These are phyloP conservation scores for Drosophila mimica DNA, from an alignment of 2,888 invertebrate species.

Conservation along the genomic window DNA sequence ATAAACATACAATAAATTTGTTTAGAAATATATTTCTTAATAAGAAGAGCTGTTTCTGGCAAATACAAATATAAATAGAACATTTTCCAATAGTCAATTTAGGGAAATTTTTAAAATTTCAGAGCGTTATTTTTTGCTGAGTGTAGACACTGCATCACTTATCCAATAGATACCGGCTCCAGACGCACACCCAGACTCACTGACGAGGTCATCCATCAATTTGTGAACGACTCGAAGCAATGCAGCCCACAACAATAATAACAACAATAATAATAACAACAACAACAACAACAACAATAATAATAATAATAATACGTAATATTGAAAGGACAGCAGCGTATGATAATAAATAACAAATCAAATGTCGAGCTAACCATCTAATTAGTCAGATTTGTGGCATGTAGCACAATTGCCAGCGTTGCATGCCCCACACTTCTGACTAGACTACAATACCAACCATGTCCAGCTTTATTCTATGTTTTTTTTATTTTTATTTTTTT, in stretches of 20 bases:
- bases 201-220: slow-evolving; percentile 72
- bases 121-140: neutral
- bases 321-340: slow-evolving; percentile 15
- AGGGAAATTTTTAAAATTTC: neutral
- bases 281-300: slow-evolving; percentile 34
- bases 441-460: slow-evolving; percentile 14
- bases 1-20: no score
- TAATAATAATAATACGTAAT: slow-evolving; percentile 29
- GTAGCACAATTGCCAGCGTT: slow-evolving; percentile 21
- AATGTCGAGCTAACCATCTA: slow-evolving; percentile 59
- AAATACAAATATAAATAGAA: neutral
- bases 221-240: slow-evolving; percentile 44
- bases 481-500: slow-evolving; percentile 17
- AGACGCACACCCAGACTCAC: slow-evolving; percentile 29
- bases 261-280: slow-evolving; percentile 2
- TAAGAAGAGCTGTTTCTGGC: neutral
- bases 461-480: slow-evolving; percentile 17
- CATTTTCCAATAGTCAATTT: no score
- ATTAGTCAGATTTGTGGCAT: slow-evolving; percentile 63
- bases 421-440: slow-evolving; percentile 12
- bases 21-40: neutral
- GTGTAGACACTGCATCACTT: slow-evolving; percentile 43
- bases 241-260: slow-evolving; percentile 22
- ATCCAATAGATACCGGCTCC: slow-evolving; percentile 52
- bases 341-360: slow-evolving; percentile 67